These are phyloP conservation scores for Limnephilus rhombicus DNA, from an alignment of 2,888 invertebrate species.

Conservation along the genomic window DNA sequence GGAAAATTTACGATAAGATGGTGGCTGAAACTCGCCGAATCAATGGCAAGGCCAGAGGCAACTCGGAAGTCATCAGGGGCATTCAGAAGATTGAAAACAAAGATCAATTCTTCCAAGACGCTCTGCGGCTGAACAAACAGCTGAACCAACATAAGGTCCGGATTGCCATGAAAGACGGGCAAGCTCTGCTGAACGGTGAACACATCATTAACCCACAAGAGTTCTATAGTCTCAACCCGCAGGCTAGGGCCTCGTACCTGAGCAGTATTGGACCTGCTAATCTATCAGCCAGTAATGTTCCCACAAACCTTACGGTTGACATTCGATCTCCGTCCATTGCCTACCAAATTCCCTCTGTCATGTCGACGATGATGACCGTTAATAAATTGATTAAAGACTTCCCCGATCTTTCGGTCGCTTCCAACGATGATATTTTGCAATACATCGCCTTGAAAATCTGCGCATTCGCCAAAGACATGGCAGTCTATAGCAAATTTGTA, in stretches of 20 bases:
- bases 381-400: constrained; percentile 47
- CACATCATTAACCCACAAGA: constrained; percentile 74
- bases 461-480: constrained; percentile 34
- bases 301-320: constrained; percentile 69
- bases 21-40: constrained; percentile 77
- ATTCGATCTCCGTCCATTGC: background rate
- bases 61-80: constrained; percentile 78
- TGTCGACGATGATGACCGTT: constrained; percentile 17
- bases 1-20: constrained; percentile 79
- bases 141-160: constrained; percentile 76
- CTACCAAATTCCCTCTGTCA: background rate
- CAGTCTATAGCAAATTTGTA: constrained; percentile 70
- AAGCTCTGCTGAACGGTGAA: constrained; percentile 74
- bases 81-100: constrained; percentile 77
- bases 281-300: constrained; percentile 69
- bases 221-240: constrained; percentile 70
- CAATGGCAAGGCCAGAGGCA: constrained; percentile 74
- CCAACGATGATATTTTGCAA: constrained; percentile 69
- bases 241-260: constrained; percentile 72
- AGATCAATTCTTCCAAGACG: constrained; percentile 78
- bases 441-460: constrained; percentile 46
- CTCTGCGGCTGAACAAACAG: constrained; percentile 77
- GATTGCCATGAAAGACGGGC: constrained; percentile 75
- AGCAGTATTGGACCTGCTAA: constrained; percentile 71
- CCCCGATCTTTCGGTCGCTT: constrained; percentile 61